Conservation (phyloP, 2,113 vertebrate genomes). For the Carassius carassius region DNA sequence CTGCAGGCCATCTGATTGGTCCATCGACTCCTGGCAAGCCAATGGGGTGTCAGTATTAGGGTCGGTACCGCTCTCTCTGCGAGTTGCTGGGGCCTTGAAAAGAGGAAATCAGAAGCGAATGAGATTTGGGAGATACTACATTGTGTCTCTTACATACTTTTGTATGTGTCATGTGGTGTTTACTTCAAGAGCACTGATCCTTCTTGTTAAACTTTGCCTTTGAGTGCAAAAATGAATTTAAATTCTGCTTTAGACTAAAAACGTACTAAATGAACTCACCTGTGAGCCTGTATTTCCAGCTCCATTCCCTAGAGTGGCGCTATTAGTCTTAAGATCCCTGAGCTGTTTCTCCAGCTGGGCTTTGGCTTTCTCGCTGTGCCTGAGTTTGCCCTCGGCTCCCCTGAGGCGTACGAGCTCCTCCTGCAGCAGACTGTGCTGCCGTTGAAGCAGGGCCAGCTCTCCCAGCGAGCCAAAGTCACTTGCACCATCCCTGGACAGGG, state of each 20-base stretch:
- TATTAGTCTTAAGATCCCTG: constrained; percentile 63
- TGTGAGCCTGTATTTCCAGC: constrained; percentile 37
- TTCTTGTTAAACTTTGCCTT: not conserved
- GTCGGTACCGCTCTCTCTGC: constrained; percentile 45
- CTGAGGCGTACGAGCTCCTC: constrained; percentile 84
- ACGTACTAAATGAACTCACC: not conserved
- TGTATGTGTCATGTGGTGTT: too few relatives aligned
- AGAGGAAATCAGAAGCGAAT: not conserved
- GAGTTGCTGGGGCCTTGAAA: constrained; percentile 31
- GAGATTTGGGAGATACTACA: not conserved
- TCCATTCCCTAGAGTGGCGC: constrained; percentile 42
- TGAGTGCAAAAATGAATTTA: not conserved
- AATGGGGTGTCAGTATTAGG: constrained; percentile 7
- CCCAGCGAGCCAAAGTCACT: constrained; percentile 62
- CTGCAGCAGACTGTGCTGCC: constrained; percentile 85
- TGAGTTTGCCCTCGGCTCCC: constrained; percentile 78
- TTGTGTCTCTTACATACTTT: not conserved
- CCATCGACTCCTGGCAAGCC: constrained; percentile 50
- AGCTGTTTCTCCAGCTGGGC: constrained; percentile 74
- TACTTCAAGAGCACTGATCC: too few relatives aligned
- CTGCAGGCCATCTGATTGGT: constrained; percentile 66
- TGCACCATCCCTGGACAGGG: constrained; percentile 69
- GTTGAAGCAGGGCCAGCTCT: constrained; percentile 82
- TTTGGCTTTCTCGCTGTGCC: constrained; percentile 80
- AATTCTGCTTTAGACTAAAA: not conserved